Base-by-base conservation (phyloP, 2,797 vertebrate species). In the Crax fasciolata region DNA sequence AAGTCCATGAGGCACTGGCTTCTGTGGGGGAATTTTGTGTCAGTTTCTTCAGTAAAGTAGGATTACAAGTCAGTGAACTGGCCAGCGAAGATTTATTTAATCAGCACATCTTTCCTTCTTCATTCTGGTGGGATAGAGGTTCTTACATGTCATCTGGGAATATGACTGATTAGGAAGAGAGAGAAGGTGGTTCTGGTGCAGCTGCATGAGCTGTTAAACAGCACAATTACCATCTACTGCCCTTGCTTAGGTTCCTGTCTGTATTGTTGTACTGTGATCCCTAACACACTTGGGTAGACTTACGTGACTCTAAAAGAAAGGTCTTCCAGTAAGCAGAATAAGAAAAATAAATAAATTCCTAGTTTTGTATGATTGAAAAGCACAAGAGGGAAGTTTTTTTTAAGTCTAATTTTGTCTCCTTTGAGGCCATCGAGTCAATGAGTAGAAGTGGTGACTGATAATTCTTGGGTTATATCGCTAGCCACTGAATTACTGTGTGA, bases 401-500 rank as follows among this genome's bases (percentile, higher is more conserved):
- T 86, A 86, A 89, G 68, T 71, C 54, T 90, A 49, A 84, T 84
- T 94, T 90, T 87, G 5, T 70, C 55, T 88, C 89, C 66, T 88
- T 49, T 67, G 59, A 82, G 67, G 89, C 67, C 67, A 71, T 66
- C 25, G 13, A 87, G 89, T 95, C 95, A 89, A 89, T 66, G 92
- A 80, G 58, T 93, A 67, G 46, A 94, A 89, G 84, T 75, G 89
- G 75, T 1, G 18, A 96, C 89, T 76, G 61, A 74, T 80, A 92
- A 67, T 85, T 92, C 87, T 87, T 90, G 80, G 49, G 71, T 94
- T 88, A 41, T 88, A 84, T 84, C 90, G 44, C 87, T 94, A 70
- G 95, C 91, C 91, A 90, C 83, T 91, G 89, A 92, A 94, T 94
- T 88, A 74, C 83, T 87, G 10, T 91, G 73, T 77, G 91, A 94